Conservation (phyloP, 1,140 invertebrate genomes). For the Cherax destructor region DNA sequence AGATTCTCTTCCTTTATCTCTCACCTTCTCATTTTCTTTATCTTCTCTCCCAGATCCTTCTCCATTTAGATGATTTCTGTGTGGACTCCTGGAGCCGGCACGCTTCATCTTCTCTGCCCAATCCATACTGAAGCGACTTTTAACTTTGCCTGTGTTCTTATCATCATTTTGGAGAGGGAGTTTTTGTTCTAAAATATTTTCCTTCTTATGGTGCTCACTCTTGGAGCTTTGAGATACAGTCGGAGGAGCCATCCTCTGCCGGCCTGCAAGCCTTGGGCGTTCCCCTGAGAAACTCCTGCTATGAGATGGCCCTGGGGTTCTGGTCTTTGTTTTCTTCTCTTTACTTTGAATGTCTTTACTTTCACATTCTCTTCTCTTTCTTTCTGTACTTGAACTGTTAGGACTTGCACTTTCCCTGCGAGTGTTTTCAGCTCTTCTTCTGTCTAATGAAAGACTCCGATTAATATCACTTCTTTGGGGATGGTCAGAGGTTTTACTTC, state of each 20-base stretch:
- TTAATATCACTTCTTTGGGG: constrained; percentile 48
- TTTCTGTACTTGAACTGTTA: constrained; percentile 43
- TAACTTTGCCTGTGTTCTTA: constrained; percentile 26
- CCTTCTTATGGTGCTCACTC: constrained; percentile 17
- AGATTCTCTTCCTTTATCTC: constrained; percentile 38
- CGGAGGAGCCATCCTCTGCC: constrained; percentile 50
- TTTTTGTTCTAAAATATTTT: constrained; percentile 35
- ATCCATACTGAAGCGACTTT: constrained; percentile 37
- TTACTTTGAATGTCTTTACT: constrained; percentile 40
- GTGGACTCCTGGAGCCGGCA: constrained; percentile 59
- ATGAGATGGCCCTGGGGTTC: constrained; percentile 16
- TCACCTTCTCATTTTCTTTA: constrained; percentile 65
- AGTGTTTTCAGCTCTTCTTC: constrained; percentile 60
- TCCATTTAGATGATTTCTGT: constrained; percentile 31
- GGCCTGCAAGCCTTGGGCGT: constrained; percentile 35
- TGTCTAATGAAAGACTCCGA: constrained; percentile 57
- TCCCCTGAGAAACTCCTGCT: constrained; percentile 58
- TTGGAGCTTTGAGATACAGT: constrained; percentile 15
- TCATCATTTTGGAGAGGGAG: constrained; percentile 22
- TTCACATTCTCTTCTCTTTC: constrained; percentile 59
- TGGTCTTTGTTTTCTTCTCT: constrained; percentile 58
- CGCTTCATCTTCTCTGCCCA: constrained; percentile 64
- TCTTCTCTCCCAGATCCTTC: constrained; percentile 25
- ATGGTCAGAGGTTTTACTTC: constrained; percentile 53
- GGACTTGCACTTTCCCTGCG: constrained; percentile 54